A percentile compares a stretch with the other conserved stretches of the same genome.
Conservation (phyloP, 2,888 invertebrate genomes). For the Drosophila niveifrons region DNA sequence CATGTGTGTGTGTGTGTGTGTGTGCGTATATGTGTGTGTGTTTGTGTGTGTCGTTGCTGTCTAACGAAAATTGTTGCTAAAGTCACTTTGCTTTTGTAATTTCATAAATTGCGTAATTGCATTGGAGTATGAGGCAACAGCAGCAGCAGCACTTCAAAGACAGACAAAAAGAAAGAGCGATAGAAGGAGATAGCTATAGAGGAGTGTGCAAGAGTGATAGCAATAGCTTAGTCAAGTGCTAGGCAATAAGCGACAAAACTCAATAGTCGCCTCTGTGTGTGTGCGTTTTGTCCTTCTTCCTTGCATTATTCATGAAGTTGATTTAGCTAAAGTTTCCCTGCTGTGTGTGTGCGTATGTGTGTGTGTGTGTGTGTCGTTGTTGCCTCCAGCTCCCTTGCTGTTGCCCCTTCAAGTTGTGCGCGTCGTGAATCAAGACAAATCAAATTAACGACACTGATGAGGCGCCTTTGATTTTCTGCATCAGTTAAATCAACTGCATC, state of each 20-base stretch:
- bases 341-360: conserved; percentile 17
- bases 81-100: conserved; percentile 66
- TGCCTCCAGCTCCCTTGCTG: conserved; percentile 1
- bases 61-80: conserved; percentile 57
- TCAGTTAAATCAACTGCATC: conserved; percentile 49
- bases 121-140: conserved; percentile 29
- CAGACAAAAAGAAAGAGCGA: background rate
- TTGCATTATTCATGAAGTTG: conserved; percentile 63
- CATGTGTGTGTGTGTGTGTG: conserved; percentile 15
- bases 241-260: conserved; percentile 48
- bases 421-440: conserved; percentile 49
- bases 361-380: conserved; percentile 6
- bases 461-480: conserved; percentile 51
- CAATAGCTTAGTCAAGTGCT: conserved; percentile 21
- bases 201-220: conserved; percentile 1
- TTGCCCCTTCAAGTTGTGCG: background rate
- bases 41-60: conserved; percentile 9
- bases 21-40: conserved; percentile 18
- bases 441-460: conserved; percentile 65
- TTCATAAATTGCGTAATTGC: conserved; percentile 75
- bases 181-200: background rate
- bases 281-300: conserved; percentile 25
- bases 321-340: conserved; percentile 47
- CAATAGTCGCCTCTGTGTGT: conserved; percentile 44
- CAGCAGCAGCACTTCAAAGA: conserved; percentile 15